Base-by-base conservation (phyloP, 1,140 invertebrate genomes). In the Drosophila albomicans region DNA sequence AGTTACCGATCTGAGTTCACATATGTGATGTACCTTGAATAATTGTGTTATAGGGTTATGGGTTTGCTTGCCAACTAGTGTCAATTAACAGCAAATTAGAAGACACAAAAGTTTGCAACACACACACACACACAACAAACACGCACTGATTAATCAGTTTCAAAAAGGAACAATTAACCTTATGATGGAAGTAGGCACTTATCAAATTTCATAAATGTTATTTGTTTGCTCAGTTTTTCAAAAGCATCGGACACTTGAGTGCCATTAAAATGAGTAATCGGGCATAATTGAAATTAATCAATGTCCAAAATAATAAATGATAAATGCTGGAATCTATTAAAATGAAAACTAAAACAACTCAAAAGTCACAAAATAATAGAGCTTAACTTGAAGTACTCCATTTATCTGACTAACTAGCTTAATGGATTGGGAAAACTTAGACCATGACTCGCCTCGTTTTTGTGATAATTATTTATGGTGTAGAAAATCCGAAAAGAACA, bases 221-320 rank as follows among this genome's bases (percentile, higher is more conserved):
- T 58, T 48, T 61, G 6, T 35, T 54, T 11, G 30, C 32, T 57
- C 25, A 43, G 43, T 43, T 75, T 25, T 57, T 56, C 61, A 69
- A 51, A 54, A 49, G 4, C 30, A 48, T 41, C 16, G 8, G 72
- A 75, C 76, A 78, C 61, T 78, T 63, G 59, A 78, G 65, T 70
- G 76, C 72, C 45, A 78, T 75, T 71, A 48, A 75, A 58, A 59
- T 78, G 75, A 78, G 54, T 78, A 68, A 78, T 74, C 38, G 70
- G 20, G 30, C 25, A 48, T 43, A 64, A 56, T 71, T 49, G 15
- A 71, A 65, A 59, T 59, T 64, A 75, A 62, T 51, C 71, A 77
- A 46, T 73, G 69, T 49, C 62, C 28, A 30, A 61, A 43, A 52
- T 57, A 64, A 49, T 71, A 64, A 66, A 25, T 32, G 51, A 28